Conservation (phyloP, 1,140 invertebrate genomes). For the Globodera ellingtonae region DNA sequence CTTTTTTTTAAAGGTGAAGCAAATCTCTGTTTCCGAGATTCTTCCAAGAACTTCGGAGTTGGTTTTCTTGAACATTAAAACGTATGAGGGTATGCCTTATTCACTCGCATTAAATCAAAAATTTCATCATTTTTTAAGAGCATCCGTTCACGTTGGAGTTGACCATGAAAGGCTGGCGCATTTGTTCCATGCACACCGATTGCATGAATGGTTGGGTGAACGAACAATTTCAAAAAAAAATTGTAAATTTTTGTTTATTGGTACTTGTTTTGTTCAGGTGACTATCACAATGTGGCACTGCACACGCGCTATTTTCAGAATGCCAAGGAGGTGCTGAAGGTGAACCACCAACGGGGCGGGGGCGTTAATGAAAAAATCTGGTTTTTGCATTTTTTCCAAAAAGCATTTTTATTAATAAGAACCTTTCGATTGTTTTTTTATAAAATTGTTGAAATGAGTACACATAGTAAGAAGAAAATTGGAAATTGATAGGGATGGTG, state of each 20-base stretch:
- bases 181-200: constrained; percentile 58
- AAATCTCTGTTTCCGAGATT: constrained; percentile 62
- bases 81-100: constrained; percentile 51
- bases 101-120: constrained; percentile 10
- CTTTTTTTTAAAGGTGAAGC: constrained; percentile 38
- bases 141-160: constrained; percentile 60
- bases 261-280: constrained; percentile 32
- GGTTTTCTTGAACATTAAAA: constrained; percentile 64
- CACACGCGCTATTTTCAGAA: constrained; percentile 61
- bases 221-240: not conserved
- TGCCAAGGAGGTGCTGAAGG: constrained; percentile 51
- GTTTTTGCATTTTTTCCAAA: not conserved
- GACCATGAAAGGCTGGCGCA: constrained; percentile 64
- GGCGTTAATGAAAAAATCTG: constrained; percentile 31
- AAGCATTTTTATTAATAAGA: no score
- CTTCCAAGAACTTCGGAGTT: constrained; percentile 59
- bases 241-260: not conserved
- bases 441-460: no score
- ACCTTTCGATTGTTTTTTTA: no score
- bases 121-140: constrained; percentile 45
- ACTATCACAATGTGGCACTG: constrained; percentile 45
- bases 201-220: constrained; percentile 57
- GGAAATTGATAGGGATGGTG: no score
- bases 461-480: no score
- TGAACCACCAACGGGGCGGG: not conserved